Base-by-base conservation (phyloP, 1,140 invertebrate genomes). In the Chelonus insularis region DNA sequence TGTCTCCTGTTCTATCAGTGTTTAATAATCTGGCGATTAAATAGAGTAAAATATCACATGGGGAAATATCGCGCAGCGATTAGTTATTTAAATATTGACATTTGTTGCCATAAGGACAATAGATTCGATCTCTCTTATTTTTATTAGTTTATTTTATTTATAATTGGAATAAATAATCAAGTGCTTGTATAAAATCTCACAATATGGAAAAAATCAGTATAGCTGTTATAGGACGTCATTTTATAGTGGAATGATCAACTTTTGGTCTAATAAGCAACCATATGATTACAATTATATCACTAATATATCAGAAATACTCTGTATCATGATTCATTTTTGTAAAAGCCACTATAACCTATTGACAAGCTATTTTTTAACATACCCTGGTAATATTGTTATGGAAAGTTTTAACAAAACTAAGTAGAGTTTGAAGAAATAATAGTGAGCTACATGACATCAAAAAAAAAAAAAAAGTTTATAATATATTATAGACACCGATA, bases 201-300 rank as follows among this genome's bases (percentile, higher is more conserved):
- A 47, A 47, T 20, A 47, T 18, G 1, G 16, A 16, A 18, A 1
- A 8, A 47, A 47, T 20, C 12, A 7, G 6, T 34, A 7, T 34
- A 7, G 32, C 12, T 7, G 7, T 12, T 1, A 4, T 41, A 11
- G 45, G 16, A 21, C 12, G 11, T 45, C 25, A 25, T 45, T 45
- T 14, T 8, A 18, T 41, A 32, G 32, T 59, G 34, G 18, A 50
- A 50, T 50, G 47, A 2, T 11, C 43, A 8, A 21, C n/a, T 8
- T 29, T 36, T 36, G 20, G 23, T 50, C 48, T 60, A 60, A 41
- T 14, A 52, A 60, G 57, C 57, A 52, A 51, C 52, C 29, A 34
- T 16, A 51, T 60, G 14, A 51, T 50, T 50, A 45, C 20, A 2
- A 54, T 20, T 23, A 12, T 45, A 14, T 29, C 7, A 45, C 43